A percentile compares a stretch with the other conserved stretches of the same genome.
Evolutionary conservation across 2,888 invertebrate species (phyloP).

Genomic region (Drosophila phalerata): DNA sequence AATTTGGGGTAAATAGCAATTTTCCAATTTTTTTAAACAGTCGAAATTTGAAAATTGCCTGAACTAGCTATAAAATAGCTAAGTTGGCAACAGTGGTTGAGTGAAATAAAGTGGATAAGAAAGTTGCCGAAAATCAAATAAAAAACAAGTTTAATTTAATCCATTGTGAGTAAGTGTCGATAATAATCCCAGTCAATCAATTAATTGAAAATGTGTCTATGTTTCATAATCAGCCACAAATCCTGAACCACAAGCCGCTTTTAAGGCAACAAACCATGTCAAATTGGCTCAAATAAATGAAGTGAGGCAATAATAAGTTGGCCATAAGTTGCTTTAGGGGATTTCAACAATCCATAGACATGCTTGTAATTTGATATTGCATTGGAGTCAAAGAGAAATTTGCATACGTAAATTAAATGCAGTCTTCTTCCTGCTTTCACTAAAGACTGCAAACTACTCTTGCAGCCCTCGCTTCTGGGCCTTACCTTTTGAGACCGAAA

Average conservation of each 20-base stretch:
- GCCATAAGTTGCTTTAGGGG: conserved; percentile 17
- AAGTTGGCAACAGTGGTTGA: neutral
- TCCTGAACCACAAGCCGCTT: conserved; percentile 5
- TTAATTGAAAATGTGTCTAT: conserved; percentile 4
- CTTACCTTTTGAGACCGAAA: conserved; percentile 12
- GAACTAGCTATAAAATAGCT: no score
- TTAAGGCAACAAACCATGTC: conserved; percentile 20
- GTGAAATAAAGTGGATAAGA: conserved; percentile 74
- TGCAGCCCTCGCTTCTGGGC: conserved; percentile 61
- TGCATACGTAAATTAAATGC: conserved; percentile 40
- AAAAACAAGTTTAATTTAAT: conserved; percentile 21
- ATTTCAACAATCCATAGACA: conserved; percentile 12
- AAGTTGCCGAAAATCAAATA: conserved; percentile 58
- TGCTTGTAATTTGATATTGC: conserved; percentile 22
- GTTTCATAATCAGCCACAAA: conserved; percentile 19
- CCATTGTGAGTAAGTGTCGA: neutral
- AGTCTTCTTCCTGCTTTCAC: conserved; percentile 72
- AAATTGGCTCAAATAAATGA: conserved; percentile 25
- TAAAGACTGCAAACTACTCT: conserved; percentile 25
- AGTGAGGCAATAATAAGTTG: conserved; percentile 31
- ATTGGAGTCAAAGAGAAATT: conserved; percentile 14
- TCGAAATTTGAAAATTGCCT: no score
- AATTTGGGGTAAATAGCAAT: no score
- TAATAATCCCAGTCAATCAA: neutral
- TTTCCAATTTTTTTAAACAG: no score